A percentile compares a stretch with the other conserved stretches of the same genome.
These are phyloP conservation scores for Xestia sexstrigata DNA, from an alignment of 2,888 invertebrate genomes.

Conservation along the genomic window DNA sequence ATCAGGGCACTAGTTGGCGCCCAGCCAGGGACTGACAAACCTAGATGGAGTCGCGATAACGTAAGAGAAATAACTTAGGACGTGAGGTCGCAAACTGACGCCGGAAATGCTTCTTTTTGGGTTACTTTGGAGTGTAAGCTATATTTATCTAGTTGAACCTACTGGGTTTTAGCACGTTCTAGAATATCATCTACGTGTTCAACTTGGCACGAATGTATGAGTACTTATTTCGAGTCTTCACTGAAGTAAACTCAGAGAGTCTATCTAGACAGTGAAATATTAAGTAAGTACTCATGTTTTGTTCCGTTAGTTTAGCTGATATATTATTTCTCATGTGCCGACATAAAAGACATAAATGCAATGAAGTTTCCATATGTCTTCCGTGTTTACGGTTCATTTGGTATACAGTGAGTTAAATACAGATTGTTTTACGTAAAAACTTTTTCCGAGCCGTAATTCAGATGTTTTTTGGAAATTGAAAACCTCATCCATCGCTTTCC, in stretches of 20 bases:
- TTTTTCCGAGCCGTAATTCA: background rate
- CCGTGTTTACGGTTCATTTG: background rate
- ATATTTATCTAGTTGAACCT: background rate
- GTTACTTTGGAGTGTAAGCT: background rate
- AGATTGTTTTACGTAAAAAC: background rate
- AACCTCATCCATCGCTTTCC: too few relatives aligned
- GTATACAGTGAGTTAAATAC: background rate
- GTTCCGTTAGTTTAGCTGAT: background rate
- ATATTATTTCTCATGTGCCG: background rate
- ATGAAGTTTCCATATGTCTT: background rate
- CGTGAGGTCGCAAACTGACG: conserved; percentile 38
- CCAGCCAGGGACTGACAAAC: conserved; percentile 66
- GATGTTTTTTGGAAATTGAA: background rate
- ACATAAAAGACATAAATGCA: background rate
- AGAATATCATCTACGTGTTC: background rate
- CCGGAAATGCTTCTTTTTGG: conserved; percentile 13
- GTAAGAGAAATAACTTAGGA: conserved; percentile 62
- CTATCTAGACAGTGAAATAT: background rate
- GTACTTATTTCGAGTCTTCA: background rate
- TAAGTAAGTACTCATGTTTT: background rate
- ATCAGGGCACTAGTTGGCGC: conserved; percentile 70
- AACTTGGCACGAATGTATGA: too few relatives aligned
- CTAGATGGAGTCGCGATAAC: conserved; percentile 68
- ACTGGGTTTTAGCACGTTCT: background rate
- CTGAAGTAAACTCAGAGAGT: background rate